Evolutionary conservation across 2,888 invertebrate species (phyloP).

Genomic region (Corbicula japonica): DNA sequence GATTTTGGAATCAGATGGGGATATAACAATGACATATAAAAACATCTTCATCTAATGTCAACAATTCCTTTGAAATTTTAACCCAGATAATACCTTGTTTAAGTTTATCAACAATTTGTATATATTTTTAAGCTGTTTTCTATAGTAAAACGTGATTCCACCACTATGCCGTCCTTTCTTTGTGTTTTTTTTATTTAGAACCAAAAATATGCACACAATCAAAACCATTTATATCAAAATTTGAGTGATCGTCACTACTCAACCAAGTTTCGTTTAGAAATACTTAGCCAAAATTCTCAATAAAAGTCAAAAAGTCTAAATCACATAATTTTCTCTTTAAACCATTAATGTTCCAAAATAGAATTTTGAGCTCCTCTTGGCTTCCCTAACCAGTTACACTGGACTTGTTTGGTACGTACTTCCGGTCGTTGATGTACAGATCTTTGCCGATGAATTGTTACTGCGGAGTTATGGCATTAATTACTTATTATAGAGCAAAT

Average conservation of each 20-base stretch:
- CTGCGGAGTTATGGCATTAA: too few relatives aligned
- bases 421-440: too few relatives aligned
- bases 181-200: constrained; percentile 7
- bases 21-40: constrained; percentile 15
- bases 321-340: constrained; percentile 7
- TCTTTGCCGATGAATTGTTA: too few relatives aligned
- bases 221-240: constrained; percentile 8
- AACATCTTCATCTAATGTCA: too few relatives aligned
- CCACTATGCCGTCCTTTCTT: constrained; percentile 19
- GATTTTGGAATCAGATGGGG: constrained; percentile 5
- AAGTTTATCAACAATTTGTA: constrained; percentile 5
- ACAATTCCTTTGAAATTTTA: background rate
- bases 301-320: background rate
- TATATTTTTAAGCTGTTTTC: constrained; percentile 3
- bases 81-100: background rate
- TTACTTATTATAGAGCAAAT: too few relatives aligned
- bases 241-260: background rate
- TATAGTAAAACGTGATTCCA: constrained; percentile 3
- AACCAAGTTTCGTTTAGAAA: constrained; percentile 19
- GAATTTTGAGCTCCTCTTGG: background rate
- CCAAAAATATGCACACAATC: constrained; percentile 8
- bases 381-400: too few relatives aligned
- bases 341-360: constrained; percentile 18
- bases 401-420: too few relatives aligned
- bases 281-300: background rate